These are phyloP conservation scores for Aethes cnicana DNA, from an alignment of 2,888 invertebrate species.

Conservation along the genomic window DNA sequence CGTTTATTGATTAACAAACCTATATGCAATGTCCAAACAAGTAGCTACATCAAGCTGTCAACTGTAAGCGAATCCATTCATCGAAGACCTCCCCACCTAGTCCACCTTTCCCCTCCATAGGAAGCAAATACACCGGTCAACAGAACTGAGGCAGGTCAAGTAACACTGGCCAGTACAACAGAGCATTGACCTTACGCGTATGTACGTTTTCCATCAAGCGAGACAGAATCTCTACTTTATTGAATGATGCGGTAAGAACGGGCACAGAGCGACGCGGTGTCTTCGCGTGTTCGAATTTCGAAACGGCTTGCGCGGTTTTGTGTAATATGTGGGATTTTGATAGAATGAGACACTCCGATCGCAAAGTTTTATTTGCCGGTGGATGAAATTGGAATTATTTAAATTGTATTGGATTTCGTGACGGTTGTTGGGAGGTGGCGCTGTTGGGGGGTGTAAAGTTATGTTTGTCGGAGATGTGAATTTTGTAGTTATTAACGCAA, in stretches of 20 bases:
- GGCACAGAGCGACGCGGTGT: background rate
- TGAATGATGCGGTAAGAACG: conserved; percentile 1
- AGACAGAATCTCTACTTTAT: conserved; percentile 9
- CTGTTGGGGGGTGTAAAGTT: background rate
- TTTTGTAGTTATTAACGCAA: conserved; percentile 1
- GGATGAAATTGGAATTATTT: conserved; percentile 12
- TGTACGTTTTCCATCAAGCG: conserved; percentile 28
- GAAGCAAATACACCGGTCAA: background rate
- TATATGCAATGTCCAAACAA: conserved; percentile 26
- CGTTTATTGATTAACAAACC: conserved; percentile 29
- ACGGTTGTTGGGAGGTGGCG: conserved; percentile 6
- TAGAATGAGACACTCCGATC: conserved; percentile 13
- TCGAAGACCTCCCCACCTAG: background rate
- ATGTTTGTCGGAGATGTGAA: conserved; percentile 7
- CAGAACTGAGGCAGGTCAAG: conserved; percentile 11
- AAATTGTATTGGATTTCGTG: background rate
- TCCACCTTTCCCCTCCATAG: background rate
- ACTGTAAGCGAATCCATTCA: conserved; percentile 6
- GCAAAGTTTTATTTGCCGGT: conserved; percentile 21
- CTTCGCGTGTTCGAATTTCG: background rate
- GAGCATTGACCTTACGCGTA: conserved; percentile 28
- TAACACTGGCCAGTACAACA: background rate
- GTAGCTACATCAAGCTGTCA: conserved; percentile 29
- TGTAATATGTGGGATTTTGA: conserved; percentile 28
- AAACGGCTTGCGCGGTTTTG: conserved; percentile 22